Evolutionary conservation across 2,113 vertebrate species (phyloP), one percentile per base, ranked within the genome.

Genomic region (Furnarius figulus): DNA sequence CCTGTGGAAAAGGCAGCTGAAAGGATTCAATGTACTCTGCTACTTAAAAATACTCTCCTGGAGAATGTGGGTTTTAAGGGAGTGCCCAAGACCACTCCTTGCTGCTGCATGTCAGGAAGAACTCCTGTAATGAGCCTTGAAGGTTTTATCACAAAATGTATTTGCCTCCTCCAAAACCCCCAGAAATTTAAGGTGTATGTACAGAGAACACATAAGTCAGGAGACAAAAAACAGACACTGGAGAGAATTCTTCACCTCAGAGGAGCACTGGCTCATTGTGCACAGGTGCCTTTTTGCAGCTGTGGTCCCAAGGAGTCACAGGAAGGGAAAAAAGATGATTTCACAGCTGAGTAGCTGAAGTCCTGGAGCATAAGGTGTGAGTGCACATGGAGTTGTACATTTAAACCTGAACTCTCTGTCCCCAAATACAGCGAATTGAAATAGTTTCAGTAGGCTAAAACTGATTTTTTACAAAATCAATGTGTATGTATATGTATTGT

Each of bases 291-390:
- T 39, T 94, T 85, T 61, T 87, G 65, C 80, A 89, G 70, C 65
- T 91, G 74, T 81, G 68, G 35, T 94, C 85, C 65, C 50, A 46
- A 87, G 42, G 33, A 93, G 61, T 75, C 52, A 5, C 63, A 52
- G 71, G 85, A 82, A 93, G 35, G 82, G 37, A 11, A 83, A 88
- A 96, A 85, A 75, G 65, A 50, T 85, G 59, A 78, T 87, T 95
- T 95, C 87, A 91, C 90, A 91, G 61, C 42, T 72, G 89, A 78
- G 47, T 85, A 81, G 61, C 61, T 58, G 19, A 58, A 89, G 37
- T 78, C 61, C 23, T 71, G 61, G 77, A 78, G 65, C 56, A 35
- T 81, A 62, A 71, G 93, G 74, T 91, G 33, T 63, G 73, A 42
- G 70, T 90, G 68, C 62, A 77, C 47, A 46, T 74, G 50, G 46